Evolutionary conservation across 2,888 invertebrate genomes (phyloP).

Genomic region (Encarsia formosa): DNA sequence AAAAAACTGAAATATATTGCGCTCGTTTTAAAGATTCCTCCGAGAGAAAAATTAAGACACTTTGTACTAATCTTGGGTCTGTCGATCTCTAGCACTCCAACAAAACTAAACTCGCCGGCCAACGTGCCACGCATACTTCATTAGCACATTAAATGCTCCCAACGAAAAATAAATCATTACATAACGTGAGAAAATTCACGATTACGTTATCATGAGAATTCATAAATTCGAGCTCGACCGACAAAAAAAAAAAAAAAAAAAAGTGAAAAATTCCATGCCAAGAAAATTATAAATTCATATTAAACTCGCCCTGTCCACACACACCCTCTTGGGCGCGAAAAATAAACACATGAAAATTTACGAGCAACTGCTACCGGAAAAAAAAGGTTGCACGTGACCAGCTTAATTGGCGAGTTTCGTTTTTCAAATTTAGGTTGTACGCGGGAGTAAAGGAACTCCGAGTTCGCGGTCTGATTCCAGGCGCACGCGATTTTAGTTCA

Average conservation of each 20-base stretch:
- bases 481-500: constrained; percentile 5
- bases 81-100: too few species aligned
- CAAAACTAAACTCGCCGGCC: too few species aligned
- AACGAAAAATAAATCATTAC: background rate
- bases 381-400: background rate
- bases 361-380: background rate
- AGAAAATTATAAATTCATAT: background rate
- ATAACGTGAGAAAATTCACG: constrained; percentile 6
- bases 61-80: too few species aligned
- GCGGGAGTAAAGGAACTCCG: constrained; percentile 36
- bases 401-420: constrained; percentile 35
- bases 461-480: constrained; percentile 46
- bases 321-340: background rate
- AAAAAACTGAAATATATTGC: too few species aligned
- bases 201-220: constrained; percentile 3
- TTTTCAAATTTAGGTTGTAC: constrained; percentile 44
- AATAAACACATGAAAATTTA: constrained; percentile 9
- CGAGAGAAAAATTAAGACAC: too few species aligned
- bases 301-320: background rate
- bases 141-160: background rate
- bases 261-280: background rate
- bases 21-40: too few species aligned
- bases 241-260: too few species aligned
- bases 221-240: background rate
- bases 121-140: background rate